Evolutionary conservation across 2,113 vertebrate species (phyloP).

Genomic region (Labeo rohita): DNA sequence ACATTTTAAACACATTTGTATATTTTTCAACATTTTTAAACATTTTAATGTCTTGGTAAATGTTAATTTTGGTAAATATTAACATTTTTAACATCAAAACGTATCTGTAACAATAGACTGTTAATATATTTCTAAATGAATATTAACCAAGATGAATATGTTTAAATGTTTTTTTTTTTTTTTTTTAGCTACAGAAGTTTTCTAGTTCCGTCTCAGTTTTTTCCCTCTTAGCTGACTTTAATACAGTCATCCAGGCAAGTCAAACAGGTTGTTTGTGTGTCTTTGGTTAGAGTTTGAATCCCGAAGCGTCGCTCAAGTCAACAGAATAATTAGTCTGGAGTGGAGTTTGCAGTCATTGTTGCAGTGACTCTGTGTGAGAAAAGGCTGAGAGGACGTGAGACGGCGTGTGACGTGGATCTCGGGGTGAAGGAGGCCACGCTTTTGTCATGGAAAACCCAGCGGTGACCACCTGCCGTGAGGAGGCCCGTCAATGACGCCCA

Average conservation of each 20-base stretch:
- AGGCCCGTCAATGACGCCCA: constrained; percentile 38
- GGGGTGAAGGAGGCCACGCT: constrained; percentile 20
- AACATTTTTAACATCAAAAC: background rate
- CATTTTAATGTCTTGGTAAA: background rate
- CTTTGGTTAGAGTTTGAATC: background rate
- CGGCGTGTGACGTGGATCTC: constrained; percentile 21
- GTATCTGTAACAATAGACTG: no score
- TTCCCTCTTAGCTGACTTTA: background rate
- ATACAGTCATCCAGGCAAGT: background rate
- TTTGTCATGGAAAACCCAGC: constrained; percentile 55
- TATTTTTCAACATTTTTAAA: background rate
- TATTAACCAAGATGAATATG: background rate
- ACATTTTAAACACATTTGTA: background rate
- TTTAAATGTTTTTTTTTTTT: no score
- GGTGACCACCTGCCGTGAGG: constrained; percentile 51
- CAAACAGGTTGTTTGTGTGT: background rate
- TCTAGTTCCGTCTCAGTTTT: background rate
- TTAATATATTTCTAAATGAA: background rate
- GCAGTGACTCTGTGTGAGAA: constrained; percentile 21
- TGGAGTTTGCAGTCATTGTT: constrained; percentile 25
- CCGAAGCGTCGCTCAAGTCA: background rate
- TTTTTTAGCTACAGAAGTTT: background rate
- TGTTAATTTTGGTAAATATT: background rate
- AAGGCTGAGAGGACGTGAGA: constrained; percentile 1
- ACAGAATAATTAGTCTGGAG: constrained; percentile 27